Evolutionary conservation across 1,140 invertebrate genomes (phyloP), one percentile per base, ranked within the genome.

Genomic region (Apis laboriosa): DNA sequence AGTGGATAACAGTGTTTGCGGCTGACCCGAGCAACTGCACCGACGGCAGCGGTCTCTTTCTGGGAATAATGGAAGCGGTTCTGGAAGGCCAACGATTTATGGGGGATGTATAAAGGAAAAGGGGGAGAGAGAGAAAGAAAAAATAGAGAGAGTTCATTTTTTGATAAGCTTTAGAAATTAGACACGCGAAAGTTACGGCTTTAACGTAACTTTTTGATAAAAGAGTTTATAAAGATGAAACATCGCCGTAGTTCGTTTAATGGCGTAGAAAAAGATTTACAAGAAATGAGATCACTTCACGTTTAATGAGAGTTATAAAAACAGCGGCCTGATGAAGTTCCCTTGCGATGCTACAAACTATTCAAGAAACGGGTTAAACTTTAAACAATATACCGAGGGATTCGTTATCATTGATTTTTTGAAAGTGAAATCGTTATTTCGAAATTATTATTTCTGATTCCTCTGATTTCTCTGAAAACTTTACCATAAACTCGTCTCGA

Each of bases 281-380:
- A 28, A 51, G 24, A 56, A 68, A 56, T 4, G 24, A 17, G 53
- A 34, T 24, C 19, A 56, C 24, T 34, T 34, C 34, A 17, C 56
- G 34, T 28, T 70, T 28, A 78, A 78, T 34, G 34, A 70, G 49
- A 60, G n/a, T 24, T 24, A 9, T 49, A 60, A 17, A 63, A 76
- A 64, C n/a, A 13, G 17, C 21, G 34, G 5, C 19, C 3, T n/a
- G n/a, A 63, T 5, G 55, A 21, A 63, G 4, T 43, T 43, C 5
- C 34, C 34, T 43, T 7, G 34, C 4, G 34, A 43, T 43, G 2
- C 28, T 34, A 5, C 34, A 43, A 34, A 34, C 34, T 34, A 43
- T 5, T 3, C 2, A 7, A 43, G 34, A 43, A 43, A 43, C 34
- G 0, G 34, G 34, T 43, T 43, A 43, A 43, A 34, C 34, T 34